These are phyloP conservation scores for Coregonus clupeaformis DNA, from an alignment of 2,113 vertebrate genomes.

Conservation along the genomic window DNA sequence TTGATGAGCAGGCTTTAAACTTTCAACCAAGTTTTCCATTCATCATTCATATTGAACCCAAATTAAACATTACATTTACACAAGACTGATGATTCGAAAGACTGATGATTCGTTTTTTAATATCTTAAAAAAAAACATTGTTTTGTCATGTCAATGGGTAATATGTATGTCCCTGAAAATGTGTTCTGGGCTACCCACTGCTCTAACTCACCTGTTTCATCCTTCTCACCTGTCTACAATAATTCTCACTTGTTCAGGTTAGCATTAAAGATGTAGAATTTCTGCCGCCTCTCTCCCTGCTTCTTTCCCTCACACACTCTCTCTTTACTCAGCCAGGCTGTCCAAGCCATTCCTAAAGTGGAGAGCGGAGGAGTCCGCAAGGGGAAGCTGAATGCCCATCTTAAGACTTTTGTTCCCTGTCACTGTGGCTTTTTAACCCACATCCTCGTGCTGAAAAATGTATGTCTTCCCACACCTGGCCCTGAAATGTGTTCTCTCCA, in stretches of 20 bases:
- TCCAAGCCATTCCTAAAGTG: slow-evolving; percentile 36
- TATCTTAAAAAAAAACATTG: neutral
- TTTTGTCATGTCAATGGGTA: neutral
- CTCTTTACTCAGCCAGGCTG: slow-evolving; percentile 6
- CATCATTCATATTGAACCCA: neutral
- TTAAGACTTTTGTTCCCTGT: slow-evolving; percentile 59
- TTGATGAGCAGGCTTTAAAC: neutral
- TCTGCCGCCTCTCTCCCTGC: neutral
- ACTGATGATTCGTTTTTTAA: neutral
- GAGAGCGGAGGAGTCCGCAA: slow-evolving; percentile 4
- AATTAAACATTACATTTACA: neutral
- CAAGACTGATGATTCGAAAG: neutral
- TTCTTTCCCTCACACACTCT: slow-evolving; percentile 11
- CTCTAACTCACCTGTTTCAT: neutral
- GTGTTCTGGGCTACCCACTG: neutral
- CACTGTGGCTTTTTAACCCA: slow-evolving; percentile 50
- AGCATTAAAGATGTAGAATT: neutral
- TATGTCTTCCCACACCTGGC: slow-evolving; percentile 64
- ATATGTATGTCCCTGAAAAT: neutral
- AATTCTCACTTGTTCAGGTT: neutral
- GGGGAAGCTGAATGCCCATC: slow-evolving; percentile 16
- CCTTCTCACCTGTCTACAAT: slow-evolving; percentile 5
- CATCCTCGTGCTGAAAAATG: slow-evolving; percentile 49
- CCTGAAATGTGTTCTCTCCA: slow-evolving; percentile 61
- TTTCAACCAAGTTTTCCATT: neutral